Evolutionary conservation across 1,140 invertebrate species (phyloP), one percentile per base, ranked within the genome.

Genomic region (Heterodera schachtii): DNA sequence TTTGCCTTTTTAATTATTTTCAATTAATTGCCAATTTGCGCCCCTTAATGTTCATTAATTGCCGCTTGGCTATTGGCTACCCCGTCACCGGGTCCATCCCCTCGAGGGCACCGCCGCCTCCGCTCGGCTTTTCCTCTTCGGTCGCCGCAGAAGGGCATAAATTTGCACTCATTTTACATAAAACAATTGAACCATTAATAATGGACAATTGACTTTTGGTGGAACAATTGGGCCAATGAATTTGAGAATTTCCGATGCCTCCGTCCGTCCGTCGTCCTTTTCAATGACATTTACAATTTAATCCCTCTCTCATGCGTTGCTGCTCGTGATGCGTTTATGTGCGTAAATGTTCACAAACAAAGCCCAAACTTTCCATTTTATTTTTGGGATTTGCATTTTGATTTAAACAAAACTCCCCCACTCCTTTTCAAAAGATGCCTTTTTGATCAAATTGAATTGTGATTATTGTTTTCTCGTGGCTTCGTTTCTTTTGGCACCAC

Each of bases 41-140:
- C 0, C 31, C 1, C 31, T 31, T 31, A 31, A 31, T 31, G 31
- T 31, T 31, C 1, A 31, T 31, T 31, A 31, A 31, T 31, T 31
- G 31, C 31, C n/a, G 52, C 46, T 21, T 7, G 19, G 49, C 11
- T 11, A 52, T 19, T 67, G 70, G 46, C 69, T 44, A 78, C 77
- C 82, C 82, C 31, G 82, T 83, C 9, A 73, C 13, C 2, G 82
- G 82, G 64, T 83, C 82, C 82, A 83, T 83, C 16, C 82, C 82
- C 67, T 82, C 81, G 13, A 83, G 66, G 21, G 19, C 43, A 19
- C 69, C 80, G 70, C 74, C 60, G 49, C 66, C 57, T n/a, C 4
- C 19, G 57, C 57, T 64, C 13, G 57, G 57, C 57, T 19, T 64
- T 19, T 19, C 57, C 13, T 64, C 16, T 19, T 64, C 57, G 57